Evolutionary conservation across 2,888 invertebrate genomes (phyloP), one percentile per base, ranked within the genome.

Genomic region (Thecophora atra): DNA sequence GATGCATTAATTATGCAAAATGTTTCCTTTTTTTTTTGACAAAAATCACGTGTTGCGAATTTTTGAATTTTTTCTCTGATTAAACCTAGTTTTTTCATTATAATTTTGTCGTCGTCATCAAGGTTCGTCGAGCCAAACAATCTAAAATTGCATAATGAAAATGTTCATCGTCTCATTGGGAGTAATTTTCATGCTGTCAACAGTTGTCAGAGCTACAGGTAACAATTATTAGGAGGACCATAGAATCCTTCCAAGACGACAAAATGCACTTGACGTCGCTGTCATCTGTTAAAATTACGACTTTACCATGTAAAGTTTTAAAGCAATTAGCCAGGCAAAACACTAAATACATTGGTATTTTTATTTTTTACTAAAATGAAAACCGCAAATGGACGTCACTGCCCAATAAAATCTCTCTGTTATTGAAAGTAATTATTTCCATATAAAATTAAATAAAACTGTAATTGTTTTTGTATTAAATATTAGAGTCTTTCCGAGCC

Each of bases 141-240:
- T n/a, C 11, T 62, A 60, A 62, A 70, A 21, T 37, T 58, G 70
- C 64, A 77, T 60, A 77, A 81, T 81, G 80, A 78, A 80, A 81
- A 79, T 79, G 78, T 73, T 76, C 66, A 73, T 75, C 77, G 79
- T 80, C 78, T 74, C 78, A 72, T 74, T 83, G 63, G 76, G 80
- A 80, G 80, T 84, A 83, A 83, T 84, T 78, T 84, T 85, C 80
- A 79, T 85, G 84, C 85, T 84, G 80, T 84, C 84, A 84, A 84
- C 84, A 83, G 83, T 85, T 82, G 84, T 84, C 80, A 73, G 77
- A 73, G 82, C 83, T 71, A 84, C 85, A 84, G 84, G 84, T 84
- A 79, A 79, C 75, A 56, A 47, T 37, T n/a, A n/a, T n/a, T 44
- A 17, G n/a, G 51, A 52, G 52, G 17, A 17, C 42, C 58, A 44